A percentile compares a stretch with the other conserved stretches of the same genome.
Conservation (phyloP, 2,888 invertebrate genomes). For the Megamerina dolium region DNA sequence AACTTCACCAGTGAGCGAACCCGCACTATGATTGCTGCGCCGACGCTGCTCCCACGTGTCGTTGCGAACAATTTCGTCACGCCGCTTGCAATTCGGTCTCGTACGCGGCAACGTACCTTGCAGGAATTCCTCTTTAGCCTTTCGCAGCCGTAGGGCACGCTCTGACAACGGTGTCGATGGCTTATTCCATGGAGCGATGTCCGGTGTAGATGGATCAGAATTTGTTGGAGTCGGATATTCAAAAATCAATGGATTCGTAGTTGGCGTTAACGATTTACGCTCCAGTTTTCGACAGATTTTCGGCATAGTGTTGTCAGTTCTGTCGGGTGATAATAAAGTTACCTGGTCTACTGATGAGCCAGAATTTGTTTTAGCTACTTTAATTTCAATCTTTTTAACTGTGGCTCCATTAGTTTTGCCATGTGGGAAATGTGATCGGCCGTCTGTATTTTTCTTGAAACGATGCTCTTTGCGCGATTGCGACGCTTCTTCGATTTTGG, state of each 20-base stretch:
- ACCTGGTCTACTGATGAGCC: constrained; percentile 23
- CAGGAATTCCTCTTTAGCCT: constrained; percentile 69
- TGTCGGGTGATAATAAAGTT: constrained; percentile 30
- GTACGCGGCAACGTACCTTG: constrained; percentile 42
- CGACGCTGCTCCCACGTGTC: constrained; percentile 31
- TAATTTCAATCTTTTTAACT: constrained; percentile 39
- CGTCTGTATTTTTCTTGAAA: constrained; percentile 42
- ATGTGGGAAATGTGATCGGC: constrained; percentile 25
- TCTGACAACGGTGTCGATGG: constrained; percentile 45
- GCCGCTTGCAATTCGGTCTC: constrained; percentile 18
- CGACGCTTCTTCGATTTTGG: constrained; percentile 5
- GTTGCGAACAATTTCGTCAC: constrained; percentile 19
- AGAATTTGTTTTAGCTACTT: constrained; percentile 39
- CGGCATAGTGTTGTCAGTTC: constrained; percentile 42
- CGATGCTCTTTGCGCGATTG: constrained; percentile 31
- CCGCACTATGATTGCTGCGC: constrained; percentile 59
- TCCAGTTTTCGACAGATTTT: constrained; percentile 44
- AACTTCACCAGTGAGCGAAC: constrained; percentile 50
- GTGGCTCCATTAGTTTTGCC: constrained; percentile 28
- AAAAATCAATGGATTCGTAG: constrained; percentile 21
- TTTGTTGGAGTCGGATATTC: constrained; percentile 15
- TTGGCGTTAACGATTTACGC: constrained; percentile 38
- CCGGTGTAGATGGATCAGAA: constrained; percentile 27
- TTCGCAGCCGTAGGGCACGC: constrained; percentile 58
- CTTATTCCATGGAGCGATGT: constrained; percentile 20